Conservation (phyloP, 2,113 vertebrate species). For the Caranx melampygus region DNA sequence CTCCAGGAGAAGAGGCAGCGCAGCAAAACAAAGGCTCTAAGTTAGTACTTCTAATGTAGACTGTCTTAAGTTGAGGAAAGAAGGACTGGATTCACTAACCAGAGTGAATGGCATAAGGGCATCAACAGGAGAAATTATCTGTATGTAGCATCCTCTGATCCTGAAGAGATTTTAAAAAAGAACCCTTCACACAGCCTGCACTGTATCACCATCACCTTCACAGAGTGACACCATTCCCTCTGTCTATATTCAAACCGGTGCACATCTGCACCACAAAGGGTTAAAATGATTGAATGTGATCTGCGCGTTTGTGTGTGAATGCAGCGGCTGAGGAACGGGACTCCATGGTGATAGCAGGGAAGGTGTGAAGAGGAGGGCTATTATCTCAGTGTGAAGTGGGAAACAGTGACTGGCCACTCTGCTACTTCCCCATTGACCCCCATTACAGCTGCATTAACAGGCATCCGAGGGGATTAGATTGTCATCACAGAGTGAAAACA, state of each 20-base stretch:
- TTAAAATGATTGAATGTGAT: not conserved
- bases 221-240: too few species aligned
- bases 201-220: not conserved
- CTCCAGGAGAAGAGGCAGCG: too few species aligned
- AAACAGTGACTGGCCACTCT: constrained; percentile 41
- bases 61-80: not conserved
- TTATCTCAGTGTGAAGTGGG: constrained; percentile 56
- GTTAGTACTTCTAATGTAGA: not conserved
- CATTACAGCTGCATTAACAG: constrained; percentile 56
- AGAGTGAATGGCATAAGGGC: not conserved
- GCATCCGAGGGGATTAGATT: constrained; percentile 26
- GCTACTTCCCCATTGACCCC: constrained; percentile 52
- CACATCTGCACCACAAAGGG: constrained; percentile 13
- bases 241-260: not conserved
- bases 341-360: constrained; percentile 24
- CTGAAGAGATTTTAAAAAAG: too few species aligned
- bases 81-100: not conserved
- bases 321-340: not conserved
- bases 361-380: constrained; percentile 60
- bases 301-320: constrained; percentile 26
- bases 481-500: constrained; percentile 17
- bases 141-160: too few species aligned
- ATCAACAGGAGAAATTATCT: not conserved
- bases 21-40: not conserved
- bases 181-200: too few species aligned